These are phyloP conservation scores for Eupithecia subfuscata DNA, from an alignment of 2,888 invertebrate species.

Conservation along the genomic window DNA sequence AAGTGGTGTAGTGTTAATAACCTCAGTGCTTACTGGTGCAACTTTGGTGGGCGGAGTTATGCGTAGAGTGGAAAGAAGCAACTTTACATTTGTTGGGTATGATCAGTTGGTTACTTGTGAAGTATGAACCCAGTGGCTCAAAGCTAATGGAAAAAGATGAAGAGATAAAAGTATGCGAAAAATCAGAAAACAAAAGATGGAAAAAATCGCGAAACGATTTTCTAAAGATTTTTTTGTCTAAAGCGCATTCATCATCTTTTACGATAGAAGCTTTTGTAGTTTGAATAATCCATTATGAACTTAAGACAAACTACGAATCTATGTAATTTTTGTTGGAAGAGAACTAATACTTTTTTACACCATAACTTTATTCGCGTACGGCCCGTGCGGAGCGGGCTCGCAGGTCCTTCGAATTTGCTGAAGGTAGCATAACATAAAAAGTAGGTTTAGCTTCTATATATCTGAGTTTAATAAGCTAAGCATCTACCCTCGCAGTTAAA, in stretches of 20 bases:
- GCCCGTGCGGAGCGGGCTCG: background rate
- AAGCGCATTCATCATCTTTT: background rate
- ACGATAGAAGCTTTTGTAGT: no score
- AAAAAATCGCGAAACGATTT: background rate
- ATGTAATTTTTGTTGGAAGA: no score
- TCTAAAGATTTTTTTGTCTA: background rate
- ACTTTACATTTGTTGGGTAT: slow-evolving; percentile 6
- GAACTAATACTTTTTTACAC: no score
- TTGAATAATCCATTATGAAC: no score
- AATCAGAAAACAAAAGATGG: background rate
- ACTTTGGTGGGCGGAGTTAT: slow-evolving; percentile 26
- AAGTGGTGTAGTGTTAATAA: slow-evolving; percentile 48
- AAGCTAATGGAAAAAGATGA: background rate
- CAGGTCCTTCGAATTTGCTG: background rate
- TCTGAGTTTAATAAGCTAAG: no score
- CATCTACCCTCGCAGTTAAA: no score
- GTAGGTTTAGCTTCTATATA: no score
- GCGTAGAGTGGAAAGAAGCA: slow-evolving; percentile 18
- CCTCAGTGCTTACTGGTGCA: slow-evolving; percentile 38
- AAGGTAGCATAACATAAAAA: no score
- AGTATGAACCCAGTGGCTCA: background rate
- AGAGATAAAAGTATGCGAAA: background rate
- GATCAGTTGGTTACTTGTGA: slow-evolving; percentile 10
- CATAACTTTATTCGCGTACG: no score
- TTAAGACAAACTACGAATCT: no score